phyloP scores from a whole-genome alignment of 2,113 vertebrate genomes.

The Erpornis zantholeuca region DNA sequence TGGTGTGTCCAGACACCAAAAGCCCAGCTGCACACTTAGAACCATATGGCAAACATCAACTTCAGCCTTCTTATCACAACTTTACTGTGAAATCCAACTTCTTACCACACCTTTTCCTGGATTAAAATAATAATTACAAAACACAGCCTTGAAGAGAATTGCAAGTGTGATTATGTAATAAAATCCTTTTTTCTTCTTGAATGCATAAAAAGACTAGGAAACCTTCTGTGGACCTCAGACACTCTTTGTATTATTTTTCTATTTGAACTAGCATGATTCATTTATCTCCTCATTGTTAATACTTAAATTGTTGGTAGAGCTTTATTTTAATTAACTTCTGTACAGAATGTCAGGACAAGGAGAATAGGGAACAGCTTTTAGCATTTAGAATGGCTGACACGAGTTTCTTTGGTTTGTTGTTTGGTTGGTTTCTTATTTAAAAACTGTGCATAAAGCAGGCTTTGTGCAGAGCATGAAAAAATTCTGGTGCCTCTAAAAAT shows the following conservation, averaged over 20 bases:
- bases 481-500: neutral
- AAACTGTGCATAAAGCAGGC: neutral
- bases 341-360: neutral
- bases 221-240: neutral
- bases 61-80: neutral
- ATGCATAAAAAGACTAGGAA: neutral
- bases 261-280: neutral
- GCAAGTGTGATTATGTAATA: neutral
- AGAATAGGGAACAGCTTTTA: neutral
- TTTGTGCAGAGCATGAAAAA: neutral
- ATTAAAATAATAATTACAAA: neutral
- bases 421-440: neutral
- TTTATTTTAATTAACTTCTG: neutral
- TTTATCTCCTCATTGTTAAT: neutral
- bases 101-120: neutral
- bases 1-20: accelerated
- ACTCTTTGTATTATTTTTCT: neutral
- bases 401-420: neutral
- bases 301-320: neutral
- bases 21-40: neutral
- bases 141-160: neutral
- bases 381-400: neutral
- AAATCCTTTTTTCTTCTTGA: neutral
- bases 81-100: neutral
- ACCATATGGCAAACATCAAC: neutral